Evolutionary conservation across 2,113 vertebrate species (phyloP), one percentile per base, ranked within the genome.

Genomic region (Phodopus roborovskii): DNA sequence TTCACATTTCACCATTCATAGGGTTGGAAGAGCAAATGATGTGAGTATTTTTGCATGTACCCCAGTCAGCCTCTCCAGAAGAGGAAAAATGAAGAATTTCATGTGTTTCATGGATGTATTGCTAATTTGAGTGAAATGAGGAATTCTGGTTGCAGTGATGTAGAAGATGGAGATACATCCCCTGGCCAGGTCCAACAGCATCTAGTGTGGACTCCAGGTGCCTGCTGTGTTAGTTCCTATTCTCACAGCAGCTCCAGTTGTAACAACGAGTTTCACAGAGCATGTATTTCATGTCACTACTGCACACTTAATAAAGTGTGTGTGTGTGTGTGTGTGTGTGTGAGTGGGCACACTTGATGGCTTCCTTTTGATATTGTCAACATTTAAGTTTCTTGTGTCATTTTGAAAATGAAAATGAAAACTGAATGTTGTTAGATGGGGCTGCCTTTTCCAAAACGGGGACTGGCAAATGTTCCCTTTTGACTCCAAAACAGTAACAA

Each of bases 361-460:
- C 5, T 79, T 93, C 50, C 36, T 60, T 91, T 81, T 88, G 78
- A 79, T 28, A 1, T 90, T 82, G 50, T 74, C 30, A 50, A 48
- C 58, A 39, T 91, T 50, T 86, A 74, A 74, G 50, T 50, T 56
- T 93, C 62, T 0, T 16, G 8, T 78, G 78, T 90, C 19, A 93
- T 96, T 89, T 86, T 28, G 8, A 74, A 91, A 64, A 91, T 28
- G 17, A 97, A 97, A 97, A 87, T 60, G 50, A 95, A 97, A 90
- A 84, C 5, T 71, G 71, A 87, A 30, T 6, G 58, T 36, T 78
- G 16, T 28, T 74, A 89, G 90, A 58, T 60, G 71, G 88, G 78
- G 33, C 78, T 89, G 19, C 81, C 24, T 75, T 73, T 92, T 78
- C 39, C 88, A 81, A 39, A 2, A 26, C 33, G 62, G 4, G 64